phyloP scores from a whole-genome alignment of 2,888 invertebrate species.

The Unio pictorum region DNA sequence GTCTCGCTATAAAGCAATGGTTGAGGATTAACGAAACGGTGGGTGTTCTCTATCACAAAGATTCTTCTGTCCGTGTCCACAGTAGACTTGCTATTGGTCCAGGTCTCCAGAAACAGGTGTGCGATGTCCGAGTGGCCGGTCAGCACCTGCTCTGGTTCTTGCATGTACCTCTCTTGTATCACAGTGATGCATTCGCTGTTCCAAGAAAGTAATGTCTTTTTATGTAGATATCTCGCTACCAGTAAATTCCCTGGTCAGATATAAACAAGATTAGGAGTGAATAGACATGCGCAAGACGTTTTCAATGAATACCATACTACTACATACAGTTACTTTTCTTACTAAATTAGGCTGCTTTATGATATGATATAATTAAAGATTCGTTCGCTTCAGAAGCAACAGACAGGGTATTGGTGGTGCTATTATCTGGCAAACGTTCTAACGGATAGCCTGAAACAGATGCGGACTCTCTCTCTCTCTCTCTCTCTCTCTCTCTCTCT shows the following conservation, averaged over 20 bases:
- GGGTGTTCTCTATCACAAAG: slow-evolving; percentile 25
- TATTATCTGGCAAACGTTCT: too few species aligned
- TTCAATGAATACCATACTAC: too few species aligned
- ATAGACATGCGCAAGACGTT: neutral
- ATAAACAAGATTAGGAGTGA: neutral
- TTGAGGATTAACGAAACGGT: slow-evolving; percentile 51
- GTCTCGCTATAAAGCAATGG: slow-evolving; percentile 66
- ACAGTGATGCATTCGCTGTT: slow-evolving; percentile 25
- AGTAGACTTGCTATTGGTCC: slow-evolving; percentile 49
- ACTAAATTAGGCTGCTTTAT: too few species aligned
- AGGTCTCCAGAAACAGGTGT: slow-evolving; percentile 53
- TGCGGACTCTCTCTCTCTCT: too few species aligned
- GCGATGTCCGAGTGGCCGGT: slow-evolving; percentile 51
- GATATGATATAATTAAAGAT: too few species aligned
- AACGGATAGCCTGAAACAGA: too few species aligned
- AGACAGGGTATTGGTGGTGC: too few species aligned
- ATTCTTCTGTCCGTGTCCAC: slow-evolving; percentile 21
- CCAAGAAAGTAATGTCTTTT: slow-evolving; percentile 45
- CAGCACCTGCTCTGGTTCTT: slow-evolving; percentile 31
- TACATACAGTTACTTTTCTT: too few species aligned
- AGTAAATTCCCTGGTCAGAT: slow-evolving; percentile 29
- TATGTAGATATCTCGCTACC: slow-evolving; percentile 22
- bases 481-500: too few species aligned
- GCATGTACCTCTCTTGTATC: slow-evolving; percentile 42
- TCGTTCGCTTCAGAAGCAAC: too few species aligned